Conservation (phyloP, 2,888 invertebrate species). For the Mesoligia furuncula region DNA sequence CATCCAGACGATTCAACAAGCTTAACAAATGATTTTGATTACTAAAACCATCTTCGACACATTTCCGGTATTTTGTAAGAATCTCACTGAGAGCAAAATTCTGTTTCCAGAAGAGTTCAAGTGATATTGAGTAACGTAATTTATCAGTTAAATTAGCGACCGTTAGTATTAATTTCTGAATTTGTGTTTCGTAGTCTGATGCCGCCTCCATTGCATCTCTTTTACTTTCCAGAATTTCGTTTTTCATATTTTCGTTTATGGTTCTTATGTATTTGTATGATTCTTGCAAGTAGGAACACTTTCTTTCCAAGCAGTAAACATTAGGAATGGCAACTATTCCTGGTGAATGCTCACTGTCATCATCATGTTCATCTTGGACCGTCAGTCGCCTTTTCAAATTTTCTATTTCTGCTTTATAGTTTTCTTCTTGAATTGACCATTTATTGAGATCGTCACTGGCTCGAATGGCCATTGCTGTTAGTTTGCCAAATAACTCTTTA, state of each 20-base stretch:
- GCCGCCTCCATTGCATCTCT: constrained; percentile 84
- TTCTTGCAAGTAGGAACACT: constrained; percentile 85
- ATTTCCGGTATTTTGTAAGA: constrained; percentile 88
- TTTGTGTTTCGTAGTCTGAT: constrained; percentile 83
- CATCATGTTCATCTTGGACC: constrained; percentile 77
- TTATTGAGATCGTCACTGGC: constrained; percentile 83
- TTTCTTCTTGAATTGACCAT: constrained; percentile 86
- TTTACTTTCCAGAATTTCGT: constrained; percentile 86
- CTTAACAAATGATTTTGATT: constrained; percentile 68
- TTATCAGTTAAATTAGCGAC: constrained; percentile 85
- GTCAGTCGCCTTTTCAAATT: constrained; percentile 76
- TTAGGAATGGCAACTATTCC: constrained; percentile 77
- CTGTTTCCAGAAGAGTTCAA: constrained; percentile 88
- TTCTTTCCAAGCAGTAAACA: constrained; percentile 77
- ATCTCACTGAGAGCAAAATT: constrained; percentile 87
- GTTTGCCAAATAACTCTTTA: constrained; percentile 83
- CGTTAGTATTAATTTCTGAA: constrained; percentile 81
- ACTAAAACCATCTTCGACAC: constrained; percentile 75
- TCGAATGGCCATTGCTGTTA: constrained; percentile 83
- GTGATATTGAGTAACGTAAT: constrained; percentile 85
- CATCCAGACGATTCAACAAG: constrained; percentile 71
- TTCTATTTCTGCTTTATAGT: constrained; percentile 85
- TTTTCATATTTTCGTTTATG: constrained; percentile 88
- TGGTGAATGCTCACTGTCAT: constrained; percentile 82
- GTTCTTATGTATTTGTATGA: constrained; percentile 85